phyloP scores from a whole-genome alignment of 2,888 invertebrate species.

The Drosophila paramelanica region DNA sequence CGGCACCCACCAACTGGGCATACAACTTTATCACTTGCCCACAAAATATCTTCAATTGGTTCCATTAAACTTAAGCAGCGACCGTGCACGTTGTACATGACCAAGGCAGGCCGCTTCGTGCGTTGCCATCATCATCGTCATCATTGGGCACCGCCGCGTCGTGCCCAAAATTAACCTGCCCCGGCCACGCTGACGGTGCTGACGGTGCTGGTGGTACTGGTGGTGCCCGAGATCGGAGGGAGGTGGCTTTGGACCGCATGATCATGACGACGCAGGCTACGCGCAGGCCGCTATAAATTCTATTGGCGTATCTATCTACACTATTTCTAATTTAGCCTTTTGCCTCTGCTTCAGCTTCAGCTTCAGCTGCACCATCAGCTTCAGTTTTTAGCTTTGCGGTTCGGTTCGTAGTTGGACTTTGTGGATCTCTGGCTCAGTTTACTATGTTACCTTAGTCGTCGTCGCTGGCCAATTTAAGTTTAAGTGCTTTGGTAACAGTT shows the following conservation, averaged over 20 bases:
- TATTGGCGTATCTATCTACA: constrained; percentile 81
- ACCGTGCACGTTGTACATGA: constrained; percentile 61
- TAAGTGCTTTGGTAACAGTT: constrained; percentile 82
- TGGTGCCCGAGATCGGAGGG: constrained; percentile 14
- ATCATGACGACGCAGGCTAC: constrained; percentile 69
- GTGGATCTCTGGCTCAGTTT: constrained; percentile 49
- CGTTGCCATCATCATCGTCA: constrained; percentile 78
- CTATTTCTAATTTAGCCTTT: constrained; percentile 79
- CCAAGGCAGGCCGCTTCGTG: constrained; percentile 64
- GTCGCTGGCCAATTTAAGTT: constrained; percentile 79
- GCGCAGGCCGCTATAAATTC: constrained; percentile 76
- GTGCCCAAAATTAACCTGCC: constrained; percentile 79
- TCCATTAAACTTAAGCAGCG: constrained; percentile 80
- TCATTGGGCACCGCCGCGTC: constrained; percentile 56
- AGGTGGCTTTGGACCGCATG: constrained; percentile 43
- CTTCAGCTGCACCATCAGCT: constrained; percentile 2
- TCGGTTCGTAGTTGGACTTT: constrained; percentile 13
- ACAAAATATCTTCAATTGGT: constrained; percentile 83
- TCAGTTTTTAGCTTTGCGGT: constrained; percentile 1
- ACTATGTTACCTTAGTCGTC: constrained; percentile 56
- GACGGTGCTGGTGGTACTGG: too few species aligned
- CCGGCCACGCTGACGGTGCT: constrained; percentile 23
- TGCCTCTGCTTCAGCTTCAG: constrained; percentile 19
- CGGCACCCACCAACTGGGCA: constrained; percentile 66
- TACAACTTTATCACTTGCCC: constrained; percentile 82